Conservation (phyloP, 1,140 invertebrate genomes). For the Caenorhabditis briggsae region DNA sequence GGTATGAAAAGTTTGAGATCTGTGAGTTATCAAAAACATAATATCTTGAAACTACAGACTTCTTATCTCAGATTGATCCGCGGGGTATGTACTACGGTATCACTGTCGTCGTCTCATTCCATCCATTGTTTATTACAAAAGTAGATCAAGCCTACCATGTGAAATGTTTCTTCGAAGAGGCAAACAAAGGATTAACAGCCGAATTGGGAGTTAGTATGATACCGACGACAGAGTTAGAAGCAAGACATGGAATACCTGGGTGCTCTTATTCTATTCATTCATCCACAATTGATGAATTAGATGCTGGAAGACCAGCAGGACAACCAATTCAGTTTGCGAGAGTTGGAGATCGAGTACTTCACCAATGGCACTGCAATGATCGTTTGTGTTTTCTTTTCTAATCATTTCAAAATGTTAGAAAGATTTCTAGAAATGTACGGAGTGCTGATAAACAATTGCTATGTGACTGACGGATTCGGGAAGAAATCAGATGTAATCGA, state of each 20-base stretch:
- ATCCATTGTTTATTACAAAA: conserved; percentile 78
- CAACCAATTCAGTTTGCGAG: conserved; percentile 74
- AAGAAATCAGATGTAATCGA: conserved; percentile 72
- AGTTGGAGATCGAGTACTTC: conserved; percentile 75
- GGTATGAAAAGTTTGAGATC: conserved; percentile 78
- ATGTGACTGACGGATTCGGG: conserved; percentile 76
- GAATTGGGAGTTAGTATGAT: conserved; percentile 78
- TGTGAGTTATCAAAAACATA: conserved; percentile 61
- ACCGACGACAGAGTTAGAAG: conserved; percentile 77
- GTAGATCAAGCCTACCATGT: conserved; percentile 78
- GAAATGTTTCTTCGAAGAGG: conserved; percentile 78
- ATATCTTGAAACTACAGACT: background rate
- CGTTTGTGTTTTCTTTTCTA: conserved; percentile 62
- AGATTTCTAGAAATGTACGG: conserved; percentile 75
- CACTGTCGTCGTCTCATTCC: conserved; percentile 76
- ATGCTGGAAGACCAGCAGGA: conserved; percentile 73
- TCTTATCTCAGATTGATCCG: conserved; percentile 72
- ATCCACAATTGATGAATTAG: conserved; percentile 74
- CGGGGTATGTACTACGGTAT: conserved; percentile 78
- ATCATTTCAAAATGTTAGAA: background rate
- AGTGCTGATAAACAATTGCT: conserved; percentile 76
- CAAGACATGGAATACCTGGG: conserved; percentile 76
- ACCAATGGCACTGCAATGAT: conserved; percentile 78
- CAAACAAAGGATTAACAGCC: conserved; percentile 74
- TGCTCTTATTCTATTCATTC: conserved; percentile 76